Evolutionary conservation across 2,888 invertebrate genomes (phyloP), one percentile per base, ranked within the genome.

Genomic region (Hecatera dysodea): DNA sequence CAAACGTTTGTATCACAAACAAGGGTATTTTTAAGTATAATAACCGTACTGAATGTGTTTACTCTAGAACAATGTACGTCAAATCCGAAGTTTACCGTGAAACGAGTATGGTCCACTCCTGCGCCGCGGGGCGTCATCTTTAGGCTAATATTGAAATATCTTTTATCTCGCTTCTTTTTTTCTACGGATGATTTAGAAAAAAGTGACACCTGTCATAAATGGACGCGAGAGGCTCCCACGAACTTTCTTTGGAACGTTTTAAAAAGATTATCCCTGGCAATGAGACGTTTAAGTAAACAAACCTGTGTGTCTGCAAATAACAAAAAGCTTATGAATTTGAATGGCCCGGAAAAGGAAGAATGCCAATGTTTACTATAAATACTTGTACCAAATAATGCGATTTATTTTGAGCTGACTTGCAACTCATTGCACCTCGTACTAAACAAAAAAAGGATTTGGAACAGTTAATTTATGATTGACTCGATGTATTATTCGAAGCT

Each of bases 201-300:
- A 92, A 89, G 74, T 92, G 93, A 93, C 93, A 93, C 92, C 93
- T 93, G 93, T 92, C 93, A 93, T 84, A 90, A 87, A 86, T 84
- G 88, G 81, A 86, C 84, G 85, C 67, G 83, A 79, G 83, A 81
- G 83, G 90, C 90, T 92, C 91, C 91, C 92, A 92, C 89, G 89
- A 83, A 83, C 83, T 82, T 86, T 83, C 81, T 83, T 84, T 81
- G 67, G 67, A 78, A 75, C 78, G 75, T 72, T 79, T 83, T 85
- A 83, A 84, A 82, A 86, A 89, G 87, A 88, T 89, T 81, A 90
- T 87, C 86, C 80, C 50, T 53, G 56, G 83, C 87, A 88, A 88
- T 89, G 88, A 87, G 86, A 85, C 85, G 88, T 85, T 86, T 84
- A 53, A 72, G 89, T 91, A 91, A 91, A 92, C 91, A 92, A 85